Base-by-base conservation (phyloP, 2,797 vertebrate genomes). In the Chaetophractus vellerosus region DNA sequence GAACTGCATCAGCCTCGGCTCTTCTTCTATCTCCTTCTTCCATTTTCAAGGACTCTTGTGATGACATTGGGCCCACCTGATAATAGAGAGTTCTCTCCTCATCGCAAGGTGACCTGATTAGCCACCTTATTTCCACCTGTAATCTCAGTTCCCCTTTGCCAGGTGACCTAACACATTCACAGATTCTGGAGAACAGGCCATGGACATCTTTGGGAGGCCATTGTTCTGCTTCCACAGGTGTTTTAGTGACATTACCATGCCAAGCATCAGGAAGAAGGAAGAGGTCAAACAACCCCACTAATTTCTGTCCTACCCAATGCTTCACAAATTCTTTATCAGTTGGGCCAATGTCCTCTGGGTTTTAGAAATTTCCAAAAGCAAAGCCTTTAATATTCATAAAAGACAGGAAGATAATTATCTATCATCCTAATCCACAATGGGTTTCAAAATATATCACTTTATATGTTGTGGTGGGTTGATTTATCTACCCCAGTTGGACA, bases 181-280 rank as follows among this genome's bases (percentile, higher is more conserved):
- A 55, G 55, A 19, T 55, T 55, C 55, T 55, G 55, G 19, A 19
- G 55, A 55, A 6, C 21, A 55, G 55, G 55, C 55, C 55, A 55
- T 19, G 55, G 18, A 55, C 55, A 55, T 55, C 52, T 55, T 55
- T 16, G 15, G 15, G 63, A 6, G 28, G 15, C 31, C 63, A 64
- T 64, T 64, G n/a, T n/a, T 64, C 63, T 64, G 31, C 63, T 5
- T 64, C 31, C 10, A 8, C 68, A 31, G n/a, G 24, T 36, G 38
- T n/a, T 0, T 19, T 14, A 50, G 24, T 50, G 33, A 21, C 45
- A 24, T 11, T 11, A 26, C n/a, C 38, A 1, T 0, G 2, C 52
- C 36, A 52, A 50, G 61, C 9, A 23, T 28, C 21, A 15, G 26
- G 19, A 50, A 36, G 8, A 26, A 18, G 26, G 3, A 15, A 38